Base-by-base conservation (phyloP, 2,888 invertebrate species). In the Scaptomyza polygonia region DNA sequence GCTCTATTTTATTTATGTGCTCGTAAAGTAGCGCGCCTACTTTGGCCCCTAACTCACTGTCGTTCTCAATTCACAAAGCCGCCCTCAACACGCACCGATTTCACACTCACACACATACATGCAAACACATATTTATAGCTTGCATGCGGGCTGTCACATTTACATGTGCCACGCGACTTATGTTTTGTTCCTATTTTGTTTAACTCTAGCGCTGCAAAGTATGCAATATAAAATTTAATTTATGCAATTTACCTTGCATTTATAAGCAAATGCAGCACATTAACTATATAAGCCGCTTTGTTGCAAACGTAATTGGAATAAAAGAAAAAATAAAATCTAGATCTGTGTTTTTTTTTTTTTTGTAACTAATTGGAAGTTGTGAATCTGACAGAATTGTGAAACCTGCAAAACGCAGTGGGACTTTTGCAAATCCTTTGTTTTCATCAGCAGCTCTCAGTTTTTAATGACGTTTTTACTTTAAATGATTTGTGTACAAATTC, bases 11-110 rank as follows among this genome's bases (percentile, higher is more conserved):
- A 78, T 80, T 80, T 80, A 80, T 80, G 76, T 61, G 80, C 67
- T 78, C 84, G 72, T 83, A 83, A 80, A 80, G 69, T 65, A 80
- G 70, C 69, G 72, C 78, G 78, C 80, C 84, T 83, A 77, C 81
- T 72, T 73, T 66, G 61, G 69, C 49, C 71, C 59, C 51, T 67
- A 53, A 45, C 58, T 55, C 54, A 47, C 55, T 53, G 67, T 58
- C 59, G 47, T 51, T 34, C 67, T 59, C 66, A 66, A 73, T 53
- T 55, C 65, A 44, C 57, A 55, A 47, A 48, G 64, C 43, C 63
- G 56, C 62, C 71, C 76, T 70, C 58, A 69, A 68, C 85, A 81
- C 81, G 77, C 85, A 72, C 74, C 70, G 79, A 84, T 77, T 77
- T 81, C 66, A 59, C 69, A 68, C 76, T 54, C 25, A 43, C 32